phyloP scores from a whole-genome alignment of 2,113 vertebrate species.

The Peromyscus californicus region DNA sequence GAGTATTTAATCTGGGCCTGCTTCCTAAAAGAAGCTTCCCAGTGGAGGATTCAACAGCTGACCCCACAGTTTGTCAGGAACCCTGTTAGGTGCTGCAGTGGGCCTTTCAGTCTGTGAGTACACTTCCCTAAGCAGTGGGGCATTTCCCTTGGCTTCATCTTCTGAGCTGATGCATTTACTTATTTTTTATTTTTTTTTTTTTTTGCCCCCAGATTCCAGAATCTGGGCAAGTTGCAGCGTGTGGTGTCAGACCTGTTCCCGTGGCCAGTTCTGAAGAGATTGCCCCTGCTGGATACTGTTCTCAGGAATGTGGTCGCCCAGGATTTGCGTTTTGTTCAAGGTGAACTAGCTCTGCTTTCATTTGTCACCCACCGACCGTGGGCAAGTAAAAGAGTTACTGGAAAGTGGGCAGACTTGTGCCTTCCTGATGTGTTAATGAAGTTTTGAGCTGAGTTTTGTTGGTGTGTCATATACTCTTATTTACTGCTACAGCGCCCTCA shows the following conservation, averaged over 20 bases:
- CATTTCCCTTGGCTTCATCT: not conserved
- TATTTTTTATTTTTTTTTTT: too few relatives aligned
- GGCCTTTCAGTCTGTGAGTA: not conserved
- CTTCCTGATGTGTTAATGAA: not conserved
- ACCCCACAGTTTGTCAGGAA: not conserved
- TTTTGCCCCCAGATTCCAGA: slow-evolving; percentile 62
- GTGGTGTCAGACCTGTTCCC: slow-evolving; percentile 32
- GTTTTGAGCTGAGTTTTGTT: not conserved
- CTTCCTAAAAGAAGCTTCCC: not conserved
- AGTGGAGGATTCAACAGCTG: not conserved
- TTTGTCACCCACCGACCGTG: not conserved
- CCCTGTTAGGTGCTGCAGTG: not conserved
- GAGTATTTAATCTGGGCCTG: not conserved
- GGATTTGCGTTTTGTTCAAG: slow-evolving; percentile 75
- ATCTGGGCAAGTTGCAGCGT: slow-evolving; percentile 57
- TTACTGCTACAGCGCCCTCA: too few relatives aligned
- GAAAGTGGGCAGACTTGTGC: not conserved
- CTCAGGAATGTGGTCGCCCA: slow-evolving; percentile 59
- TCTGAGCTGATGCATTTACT: not conserved
- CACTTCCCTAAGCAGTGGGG: not conserved
- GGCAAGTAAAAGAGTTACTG: not conserved
- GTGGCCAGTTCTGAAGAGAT: slow-evolving; percentile 32
- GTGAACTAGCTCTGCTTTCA: slow-evolving; percentile 65
- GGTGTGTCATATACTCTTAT: not conserved
- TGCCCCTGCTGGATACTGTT: slow-evolving; percentile 60